phyloP scores from a whole-genome alignment of 2,888 invertebrate genomes.

The Gymnosoma rotundatum region DNA sequence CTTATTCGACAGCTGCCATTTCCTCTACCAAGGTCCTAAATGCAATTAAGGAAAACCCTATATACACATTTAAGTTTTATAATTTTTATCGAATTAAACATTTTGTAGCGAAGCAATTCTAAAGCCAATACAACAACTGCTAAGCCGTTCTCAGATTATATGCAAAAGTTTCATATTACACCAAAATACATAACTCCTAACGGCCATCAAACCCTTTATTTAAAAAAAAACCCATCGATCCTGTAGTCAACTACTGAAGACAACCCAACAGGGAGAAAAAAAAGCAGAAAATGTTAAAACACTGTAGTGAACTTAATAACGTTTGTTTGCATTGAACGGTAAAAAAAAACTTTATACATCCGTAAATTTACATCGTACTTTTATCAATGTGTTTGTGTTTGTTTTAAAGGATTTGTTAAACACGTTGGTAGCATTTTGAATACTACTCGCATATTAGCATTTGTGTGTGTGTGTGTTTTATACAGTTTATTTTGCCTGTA shows the following conservation, averaged over 20 bases:
- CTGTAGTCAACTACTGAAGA: conserved; percentile 2
- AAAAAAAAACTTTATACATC: background rate
- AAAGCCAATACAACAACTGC: conserved; percentile 49
- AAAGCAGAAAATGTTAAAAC: background rate
- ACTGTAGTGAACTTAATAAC: conserved; percentile 27
- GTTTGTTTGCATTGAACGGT: conserved; percentile 27
- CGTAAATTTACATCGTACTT: background rate
- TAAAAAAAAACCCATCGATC: background rate
- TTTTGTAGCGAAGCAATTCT: conserved; percentile 24
- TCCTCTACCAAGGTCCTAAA: too few relatives aligned
- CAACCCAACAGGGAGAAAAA: background rate
- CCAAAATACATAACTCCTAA: background rate
- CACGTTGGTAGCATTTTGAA: too few relatives aligned
- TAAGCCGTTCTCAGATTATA: conserved; percentile 28
- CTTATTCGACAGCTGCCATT: too few relatives aligned
- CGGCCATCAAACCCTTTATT: background rate
- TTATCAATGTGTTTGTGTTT: background rate
- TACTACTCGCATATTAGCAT: background rate
- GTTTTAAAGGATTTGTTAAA: conserved; percentile 25
- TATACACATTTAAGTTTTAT: too few relatives aligned
- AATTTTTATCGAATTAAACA: background rate
- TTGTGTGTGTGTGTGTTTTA: conserved; percentile 2
- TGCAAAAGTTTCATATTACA: conserved; percentile 8
- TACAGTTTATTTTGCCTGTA: conserved; percentile 19
- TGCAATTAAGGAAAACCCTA: too few relatives aligned